Percentiles rank a stretch among this genome's conserved stretches.
phyloP scores from a whole-genome alignment of 2,888 invertebrate genomes.

The Synanthedon tipuliformis region DNA sequence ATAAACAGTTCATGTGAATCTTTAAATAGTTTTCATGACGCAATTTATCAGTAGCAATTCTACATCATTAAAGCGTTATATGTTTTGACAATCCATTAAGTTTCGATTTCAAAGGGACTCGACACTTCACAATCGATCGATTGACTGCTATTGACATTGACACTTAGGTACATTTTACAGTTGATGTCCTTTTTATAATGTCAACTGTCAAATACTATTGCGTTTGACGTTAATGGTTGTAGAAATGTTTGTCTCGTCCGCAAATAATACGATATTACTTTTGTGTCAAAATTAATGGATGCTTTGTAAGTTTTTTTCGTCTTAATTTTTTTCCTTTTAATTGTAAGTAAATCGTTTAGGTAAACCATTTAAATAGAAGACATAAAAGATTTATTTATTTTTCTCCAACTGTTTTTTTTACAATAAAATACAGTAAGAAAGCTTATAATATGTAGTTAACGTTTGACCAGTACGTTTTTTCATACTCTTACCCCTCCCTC shows the following conservation, averaged over 20 bases:
- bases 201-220: conserved; percentile 13
- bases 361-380: no score
- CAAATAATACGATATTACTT: neutral
- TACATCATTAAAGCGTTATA: conserved; percentile 53
- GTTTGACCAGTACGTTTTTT: no score
- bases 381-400: no score
- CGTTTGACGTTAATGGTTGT: neutral
- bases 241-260: neutral
- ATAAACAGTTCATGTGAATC: conserved; percentile 29
- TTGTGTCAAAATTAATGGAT: no score
- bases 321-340: no score
- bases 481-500: no score
- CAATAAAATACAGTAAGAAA: no score
- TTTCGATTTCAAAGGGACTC: conserved; percentile 20
- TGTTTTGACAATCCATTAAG: conserved; percentile 43
- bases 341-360: no score
- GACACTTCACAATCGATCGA: conserved; percentile 39
- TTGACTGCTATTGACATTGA: conserved; percentile 45
- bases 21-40: conserved; percentile 37
- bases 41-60: conserved; percentile 43
- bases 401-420: no score
- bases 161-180: conserved; percentile 52
- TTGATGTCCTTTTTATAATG: conserved; percentile 50
- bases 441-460: no score
- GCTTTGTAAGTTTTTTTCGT: no score